phyloP scores from a whole-genome alignment of 1,140 invertebrate genomes.

The Drosophila pectinifera region DNA sequence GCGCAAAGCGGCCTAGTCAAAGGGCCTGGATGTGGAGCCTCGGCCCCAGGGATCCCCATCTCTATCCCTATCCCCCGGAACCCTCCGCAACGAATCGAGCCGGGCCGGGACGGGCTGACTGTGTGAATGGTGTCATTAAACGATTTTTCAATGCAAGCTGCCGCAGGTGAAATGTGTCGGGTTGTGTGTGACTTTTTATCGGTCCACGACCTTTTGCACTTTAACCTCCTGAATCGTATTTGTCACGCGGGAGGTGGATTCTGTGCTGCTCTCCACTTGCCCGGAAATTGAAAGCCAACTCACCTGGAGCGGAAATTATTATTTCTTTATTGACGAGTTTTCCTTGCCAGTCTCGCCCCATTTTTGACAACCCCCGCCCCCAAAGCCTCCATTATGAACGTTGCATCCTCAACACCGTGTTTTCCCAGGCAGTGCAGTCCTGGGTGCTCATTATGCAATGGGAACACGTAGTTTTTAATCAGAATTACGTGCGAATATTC shows the following conservation, averaged over 20 bases:
- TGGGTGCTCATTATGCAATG: slow-evolving; percentile 63
- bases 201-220: slow-evolving; percentile 68
- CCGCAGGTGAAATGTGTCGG: slow-evolving; percentile 68
- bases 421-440: slow-evolving; percentile 3
- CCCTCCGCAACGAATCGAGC: slow-evolving; percentile 2
- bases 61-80: too few relatives aligned
- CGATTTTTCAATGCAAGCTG: slow-evolving; percentile 84
- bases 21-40: slow-evolving; percentile 2
- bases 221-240: slow-evolving; percentile 51
- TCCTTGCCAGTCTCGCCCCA: slow-evolving; percentile 10
- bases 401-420: slow-evolving; percentile 33
- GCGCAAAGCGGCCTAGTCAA: slow-evolving; percentile 44
- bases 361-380: slow-evolving; percentile 5
- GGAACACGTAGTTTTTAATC: slow-evolving; percentile 73
- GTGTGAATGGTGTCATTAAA: slow-evolving; percentile 84
- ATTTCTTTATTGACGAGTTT: slow-evolving; percentile 75
- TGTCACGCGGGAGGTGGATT: slow-evolving; percentile 38
- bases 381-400: slow-evolving; percentile 26
- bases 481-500: slow-evolving; percentile 70
- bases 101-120: slow-evolving; percentile 17
- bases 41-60: background rate
- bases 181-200: slow-evolving; percentile 55
- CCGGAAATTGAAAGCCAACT: slow-evolving; percentile 82
- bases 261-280: slow-evolving; percentile 29
- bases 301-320: slow-evolving; percentile 75